A percentile compares a stretch with the other conserved stretches of the same genome.
phyloP scores from a whole-genome alignment of 2,113 vertebrate species.

The Leptosomus discolor region DNA sequence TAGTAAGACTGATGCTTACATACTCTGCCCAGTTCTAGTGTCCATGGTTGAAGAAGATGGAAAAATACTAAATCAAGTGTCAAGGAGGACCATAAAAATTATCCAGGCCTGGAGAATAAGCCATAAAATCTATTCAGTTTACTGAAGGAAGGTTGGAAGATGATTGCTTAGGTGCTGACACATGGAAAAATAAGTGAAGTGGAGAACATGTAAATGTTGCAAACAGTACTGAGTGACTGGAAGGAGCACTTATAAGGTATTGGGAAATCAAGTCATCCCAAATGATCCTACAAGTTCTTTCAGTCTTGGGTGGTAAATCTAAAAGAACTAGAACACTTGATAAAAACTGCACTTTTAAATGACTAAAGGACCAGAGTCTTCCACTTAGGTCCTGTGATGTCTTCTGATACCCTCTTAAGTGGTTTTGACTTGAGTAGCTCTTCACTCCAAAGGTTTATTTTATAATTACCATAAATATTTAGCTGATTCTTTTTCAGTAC shows the following conservation, averaged over 20 bases:
- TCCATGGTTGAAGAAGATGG: background rate
- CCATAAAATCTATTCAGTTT: background rate
- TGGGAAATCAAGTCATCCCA: background rate
- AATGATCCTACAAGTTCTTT: background rate
- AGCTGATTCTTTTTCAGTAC: background rate
- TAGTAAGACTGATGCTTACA: background rate
- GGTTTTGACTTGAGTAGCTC: background rate
- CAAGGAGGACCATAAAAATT: background rate
- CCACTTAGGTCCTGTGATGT: background rate
- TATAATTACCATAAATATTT: background rate
- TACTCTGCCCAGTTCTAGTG: background rate
- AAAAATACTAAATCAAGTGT: background rate
- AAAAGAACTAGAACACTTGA: background rate
- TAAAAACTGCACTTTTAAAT: background rate
- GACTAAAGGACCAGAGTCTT: background rate
- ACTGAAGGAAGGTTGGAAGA: background rate
- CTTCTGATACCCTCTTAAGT: background rate
- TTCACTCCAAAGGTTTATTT: background rate
- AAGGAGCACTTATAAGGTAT: background rate
- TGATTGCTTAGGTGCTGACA: background rate
- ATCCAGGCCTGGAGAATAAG: background rate
- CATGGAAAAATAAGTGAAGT: background rate
- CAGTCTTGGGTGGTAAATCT: background rate
- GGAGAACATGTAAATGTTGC: background rate
- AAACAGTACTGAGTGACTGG: background rate